Evolutionary conservation across 1,140 invertebrate genomes (phyloP).

Genomic region (Caerostris extrusa): DNA sequence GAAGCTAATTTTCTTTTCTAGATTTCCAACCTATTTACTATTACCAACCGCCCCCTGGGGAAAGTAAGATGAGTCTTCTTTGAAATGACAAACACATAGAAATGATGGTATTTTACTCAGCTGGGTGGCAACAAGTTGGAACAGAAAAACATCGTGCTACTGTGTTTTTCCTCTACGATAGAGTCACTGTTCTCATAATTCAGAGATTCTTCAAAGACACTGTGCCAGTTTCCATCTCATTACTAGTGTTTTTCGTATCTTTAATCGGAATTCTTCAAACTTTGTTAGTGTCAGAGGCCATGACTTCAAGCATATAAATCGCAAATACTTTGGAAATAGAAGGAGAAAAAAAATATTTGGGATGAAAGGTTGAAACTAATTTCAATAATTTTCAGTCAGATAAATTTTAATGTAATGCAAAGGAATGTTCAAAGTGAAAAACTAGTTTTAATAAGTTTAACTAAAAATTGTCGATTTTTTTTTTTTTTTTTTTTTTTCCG

Average conservation of each 20-base stretch:
- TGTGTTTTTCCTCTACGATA: background rate
- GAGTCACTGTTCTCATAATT: slow-evolving; percentile 35
- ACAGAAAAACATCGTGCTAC: slow-evolving; percentile 20
- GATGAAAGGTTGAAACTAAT: background rate
- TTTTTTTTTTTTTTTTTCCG: too few species aligned
- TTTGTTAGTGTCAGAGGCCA: background rate
- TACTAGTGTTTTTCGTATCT: background rate
- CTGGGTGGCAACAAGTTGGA: slow-evolving; percentile 47
- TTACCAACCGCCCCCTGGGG: background rate
- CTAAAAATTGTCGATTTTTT: too few species aligned
- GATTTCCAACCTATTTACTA: background rate
- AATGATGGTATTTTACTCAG: slow-evolving; percentile 29
- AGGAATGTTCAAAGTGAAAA: too few species aligned
- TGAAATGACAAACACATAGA: slow-evolving; percentile 17
- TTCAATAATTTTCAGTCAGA: background rate
- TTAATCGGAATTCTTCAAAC: slow-evolving; percentile 28
- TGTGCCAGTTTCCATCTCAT: slow-evolving; percentile 3
- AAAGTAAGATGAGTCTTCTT: background rate
- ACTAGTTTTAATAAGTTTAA: too few species aligned
- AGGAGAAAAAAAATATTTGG: background rate
- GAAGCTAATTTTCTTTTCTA: background rate
- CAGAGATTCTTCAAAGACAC: background rate
- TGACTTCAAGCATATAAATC: background rate
- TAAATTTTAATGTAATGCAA: background rate
- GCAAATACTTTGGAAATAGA: background rate